Base-by-base conservation (phyloP, 2,797 vertebrate species). In the Argentina silus region DNA sequence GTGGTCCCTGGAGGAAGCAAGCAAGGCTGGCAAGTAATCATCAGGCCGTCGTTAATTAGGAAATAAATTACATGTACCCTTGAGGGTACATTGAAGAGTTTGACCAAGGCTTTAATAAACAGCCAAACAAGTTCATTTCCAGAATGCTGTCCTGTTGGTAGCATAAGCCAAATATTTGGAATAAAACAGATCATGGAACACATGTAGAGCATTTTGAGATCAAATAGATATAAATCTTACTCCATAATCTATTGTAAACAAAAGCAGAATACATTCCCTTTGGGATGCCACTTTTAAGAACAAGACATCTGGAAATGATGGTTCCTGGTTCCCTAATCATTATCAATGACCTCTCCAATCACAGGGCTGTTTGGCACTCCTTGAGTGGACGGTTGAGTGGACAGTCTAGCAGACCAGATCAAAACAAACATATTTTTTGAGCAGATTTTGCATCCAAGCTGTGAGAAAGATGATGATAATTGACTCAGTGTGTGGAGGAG, bases 401-500 rank as follows among this genome's bases (percentile, higher is more conserved):
- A 78, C 61, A 75, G 72, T 75, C 81, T 62, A 77, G 73, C 80
- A 67, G 68, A 69, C 48, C 45, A 76, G 70, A 83, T 85, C 11
- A 79, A 87, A 83, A 82, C 56, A 69, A 83, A 77, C 63, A 69
- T 80, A 65, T 63, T 69, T 21, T 55, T 60, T n/a, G 63, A 67
- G 70, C 76, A 87, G 75, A 71, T 65, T 19, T 55, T 78, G 56
- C 63, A 72, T 86, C 74, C 68, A 76, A 59, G 73, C 78, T 63
- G 56, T 61, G 79, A 74, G 64, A 72, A 67, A 81, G 70, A 84
- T 63, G 64, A 71, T 27, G 15, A 72, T 85, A 81, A 91, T 88
- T 85, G 80, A 73, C 77, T 79, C 81, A 88, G 88, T 81, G 79
- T 90, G 89, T 71, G 62, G 63, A 45, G 78, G 78, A 83, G 87